These are phyloP conservation scores for Rhamphomyia laevipes DNA, from an alignment of 2,888 invertebrate species.

Conservation along the genomic window DNA sequence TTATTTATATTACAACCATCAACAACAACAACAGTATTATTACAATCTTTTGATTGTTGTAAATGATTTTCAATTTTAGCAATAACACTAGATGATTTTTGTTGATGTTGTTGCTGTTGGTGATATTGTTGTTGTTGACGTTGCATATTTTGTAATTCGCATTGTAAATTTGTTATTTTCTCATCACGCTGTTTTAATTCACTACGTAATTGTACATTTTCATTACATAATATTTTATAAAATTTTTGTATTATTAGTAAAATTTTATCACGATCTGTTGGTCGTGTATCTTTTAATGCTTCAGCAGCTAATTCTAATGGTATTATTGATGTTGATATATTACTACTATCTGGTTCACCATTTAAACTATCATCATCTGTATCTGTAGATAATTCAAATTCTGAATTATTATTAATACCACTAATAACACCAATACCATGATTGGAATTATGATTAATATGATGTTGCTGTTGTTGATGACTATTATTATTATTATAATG, in stretches of 20 bases:
- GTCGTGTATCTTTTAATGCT: conserved; percentile 31
- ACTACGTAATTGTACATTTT: conserved; percentile 33
- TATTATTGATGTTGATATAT: conserved; percentile 23
- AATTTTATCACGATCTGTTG: conserved; percentile 33
- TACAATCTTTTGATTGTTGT: conserved; percentile 9
- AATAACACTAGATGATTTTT: neutral
- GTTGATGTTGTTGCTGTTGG: conserved; percentile 17
- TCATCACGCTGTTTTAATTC: conserved; percentile 31
- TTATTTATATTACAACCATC: conserved; percentile 11
- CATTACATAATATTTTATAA: conserved; percentile 24
- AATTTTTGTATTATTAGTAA: conserved; percentile 29
- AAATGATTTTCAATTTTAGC: neutral
- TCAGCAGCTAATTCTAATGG: conserved; percentile 36
- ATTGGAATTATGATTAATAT: conserved; percentile 14
- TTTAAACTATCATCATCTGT: conserved; percentile 53
- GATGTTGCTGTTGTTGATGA: conserved; percentile 22
- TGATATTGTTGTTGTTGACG: conserved; percentile 19
- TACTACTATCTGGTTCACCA: conserved; percentile 37
- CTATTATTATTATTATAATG: conserved; percentile 17
- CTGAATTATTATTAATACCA: conserved; percentile 40
- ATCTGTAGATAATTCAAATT: conserved; percentile 59
- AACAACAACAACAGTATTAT: conserved; percentile 17
- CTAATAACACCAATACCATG: conserved; percentile 17
- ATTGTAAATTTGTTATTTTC: conserved; percentile 31
- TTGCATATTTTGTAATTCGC: conserved; percentile 30